Evolutionary conservation across 2,797 vertebrate species (phyloP), one percentile per base, ranked within the genome.

Genomic region (Distichodus sexfasciatus): DNA sequence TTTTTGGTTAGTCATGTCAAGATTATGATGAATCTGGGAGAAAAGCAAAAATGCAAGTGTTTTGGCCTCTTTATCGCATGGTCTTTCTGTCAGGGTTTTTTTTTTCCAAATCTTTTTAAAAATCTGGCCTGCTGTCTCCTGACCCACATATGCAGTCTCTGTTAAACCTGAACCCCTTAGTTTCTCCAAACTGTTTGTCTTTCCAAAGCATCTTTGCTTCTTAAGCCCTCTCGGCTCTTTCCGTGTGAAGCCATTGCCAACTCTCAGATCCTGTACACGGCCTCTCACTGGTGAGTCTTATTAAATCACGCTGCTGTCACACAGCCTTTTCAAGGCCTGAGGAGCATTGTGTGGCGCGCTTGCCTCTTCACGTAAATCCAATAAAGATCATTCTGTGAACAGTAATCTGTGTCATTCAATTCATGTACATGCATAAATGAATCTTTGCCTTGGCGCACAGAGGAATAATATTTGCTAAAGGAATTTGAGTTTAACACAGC

Each of bases 281-380:
- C 35, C 23, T 46, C 33, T 66, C 70, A 31, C 17, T 28, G n/a
- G 47, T 38, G 8, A 61, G 54, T 23, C 67, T 66, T 53, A 55
- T 61, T 66, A 54, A 60, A 69, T 71, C 50, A 61, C 19, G 28
- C 23, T 61, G 35, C 29, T 72, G 53, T 60, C 57, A 66, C 43
- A 33, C 23, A 24, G 57, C 41, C 58, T 58, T 66, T 60, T 53
- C 48, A 57, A 40, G 10, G 40, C 35, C 62, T 47, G 19, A 26
- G 48, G 57, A 57, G 57, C 71, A 67, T 66, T 50, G 63, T 50
- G 40, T 55, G 8, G 54, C 41, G 11, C 29, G 41, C 57, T 55
- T 71, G 55, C 33, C 31, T 70, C 41, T 33, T 57, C 74, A 71
- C 55, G 47, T 35, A 67, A 66, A 71, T 66, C 68, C 68, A 76